Conservation (phyloP, 2,113 vertebrate species). For the Tenrec ecaudatus region DNA sequence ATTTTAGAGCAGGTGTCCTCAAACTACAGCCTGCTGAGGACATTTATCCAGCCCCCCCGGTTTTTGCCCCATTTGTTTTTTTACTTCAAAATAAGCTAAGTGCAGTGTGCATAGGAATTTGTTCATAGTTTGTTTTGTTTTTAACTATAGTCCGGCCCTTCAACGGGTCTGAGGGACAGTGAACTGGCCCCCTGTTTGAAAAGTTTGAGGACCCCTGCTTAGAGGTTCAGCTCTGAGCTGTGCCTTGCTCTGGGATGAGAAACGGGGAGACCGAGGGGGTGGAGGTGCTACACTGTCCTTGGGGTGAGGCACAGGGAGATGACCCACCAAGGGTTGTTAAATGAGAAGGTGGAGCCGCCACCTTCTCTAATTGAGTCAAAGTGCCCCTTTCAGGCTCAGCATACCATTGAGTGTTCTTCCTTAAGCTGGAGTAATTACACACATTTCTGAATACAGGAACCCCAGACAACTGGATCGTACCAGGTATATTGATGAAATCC, state of each 20-base stretch:
- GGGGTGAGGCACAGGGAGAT: neutral
- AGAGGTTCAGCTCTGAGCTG: neutral
- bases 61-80: no score
- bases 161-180: no score
- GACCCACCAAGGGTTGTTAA: neutral
- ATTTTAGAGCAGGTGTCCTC: no score
- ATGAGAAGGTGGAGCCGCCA: neutral
- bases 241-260: neutral
- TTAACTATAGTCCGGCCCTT: no score
- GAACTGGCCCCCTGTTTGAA: no score
- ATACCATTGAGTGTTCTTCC: neutral
- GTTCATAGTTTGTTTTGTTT: no score
- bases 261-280: neutral
- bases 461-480: slow-evolving; percentile 65
- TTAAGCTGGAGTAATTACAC: neutral
- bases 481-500: slow-evolving; percentile 81
- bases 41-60: no score
- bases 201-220: no score
- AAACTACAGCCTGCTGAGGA: no score
- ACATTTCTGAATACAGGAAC: neutral
- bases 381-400: neutral
- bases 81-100: no score
- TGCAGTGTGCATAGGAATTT: no score
- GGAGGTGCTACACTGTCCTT: neutral
- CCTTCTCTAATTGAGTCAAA: neutral